Percentiles rank a stretch among this genome's conserved stretches.
These are phyloP conservation scores for Scrobipalpa atriplicella DNA, from an alignment of 2,888 invertebrate species.

Conservation along the genomic window DNA sequence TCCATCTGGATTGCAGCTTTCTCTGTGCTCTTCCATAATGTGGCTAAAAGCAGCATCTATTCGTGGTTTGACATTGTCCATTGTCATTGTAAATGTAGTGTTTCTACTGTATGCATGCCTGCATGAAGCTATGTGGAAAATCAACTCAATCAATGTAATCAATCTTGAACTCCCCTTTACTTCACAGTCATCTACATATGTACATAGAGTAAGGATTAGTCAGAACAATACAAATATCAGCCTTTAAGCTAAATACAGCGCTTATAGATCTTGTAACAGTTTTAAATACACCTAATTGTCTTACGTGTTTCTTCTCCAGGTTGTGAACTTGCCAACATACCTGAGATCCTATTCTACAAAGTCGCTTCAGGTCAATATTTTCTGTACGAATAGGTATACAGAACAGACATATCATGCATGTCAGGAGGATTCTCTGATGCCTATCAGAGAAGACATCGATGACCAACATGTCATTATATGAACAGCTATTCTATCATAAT, in stretches of 20 bases:
- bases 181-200: background rate
- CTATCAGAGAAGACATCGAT: background rate
- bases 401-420: background rate
- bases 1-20: background rate
- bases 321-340: constrained; percentile 17
- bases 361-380: constrained; percentile 14
- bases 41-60: background rate
- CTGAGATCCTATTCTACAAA: constrained; percentile 10
- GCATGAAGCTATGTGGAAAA: background rate
- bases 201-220: background rate
- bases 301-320: constrained; percentile 4
- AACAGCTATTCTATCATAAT: too few species aligned
- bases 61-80: background rate
- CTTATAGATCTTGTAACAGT: background rate
- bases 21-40: background rate
- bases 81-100: background rate
- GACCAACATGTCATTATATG: background rate
- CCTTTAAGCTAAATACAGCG: background rate
- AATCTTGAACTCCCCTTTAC: background rate
- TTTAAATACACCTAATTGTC: background rate
- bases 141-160: background rate
- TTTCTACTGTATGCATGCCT: background rate
- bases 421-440: background rate
- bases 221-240: background rate
- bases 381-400: background rate